Base-by-base conservation (phyloP, 2,888 invertebrate species). In the Drosophila meridiana region DNA sequence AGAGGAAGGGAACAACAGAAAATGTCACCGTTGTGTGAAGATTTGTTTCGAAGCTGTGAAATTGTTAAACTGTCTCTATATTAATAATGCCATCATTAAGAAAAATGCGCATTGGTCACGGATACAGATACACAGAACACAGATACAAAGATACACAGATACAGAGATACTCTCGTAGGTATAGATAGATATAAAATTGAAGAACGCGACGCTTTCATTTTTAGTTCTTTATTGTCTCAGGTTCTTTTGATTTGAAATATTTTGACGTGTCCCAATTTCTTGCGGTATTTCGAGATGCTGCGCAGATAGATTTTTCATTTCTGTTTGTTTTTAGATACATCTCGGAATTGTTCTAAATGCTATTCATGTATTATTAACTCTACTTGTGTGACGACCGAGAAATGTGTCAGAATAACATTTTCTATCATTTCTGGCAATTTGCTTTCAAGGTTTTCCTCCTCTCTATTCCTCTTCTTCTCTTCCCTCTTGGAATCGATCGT, bases 31-130 rank as follows among this genome's bases (percentile, higher is more conserved):
- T 69, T 79, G 75, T 70, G 63, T 59, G 71, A 74, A 82, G 87
- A 89, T 87, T 83, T 91, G 82, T 83, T 86, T 80, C 83, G 72
- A 90, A 86, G 70, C 91, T 91, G 89, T 91, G 87, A 91, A 91
- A 91, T 84, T 91, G 91, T 91, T 90, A 82, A 90, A 84, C 91
- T 88, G 83, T 81, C 90, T 81, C 80, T 90, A 83, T 89, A 91
- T 91, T 91, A 90, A 91, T 91, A 91, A 85, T 85, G 81, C 74
- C 80, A 82, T 83, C 69, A 77, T 69, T 79, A 67, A 69, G 38
- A 55, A 57, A 52, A 61, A 75, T 64, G 57, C 68, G 68, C 76
- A 76, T 61, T 60, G 53, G 57, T 36, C 48, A 69, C 55, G 43
- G 26, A 43, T 5, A 30, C 43, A 50, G n/a, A 45, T 20, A 34